Evolutionary conservation across 2,888 invertebrate genomes (phyloP).

Genomic region (Calameuta pallipes): DNA sequence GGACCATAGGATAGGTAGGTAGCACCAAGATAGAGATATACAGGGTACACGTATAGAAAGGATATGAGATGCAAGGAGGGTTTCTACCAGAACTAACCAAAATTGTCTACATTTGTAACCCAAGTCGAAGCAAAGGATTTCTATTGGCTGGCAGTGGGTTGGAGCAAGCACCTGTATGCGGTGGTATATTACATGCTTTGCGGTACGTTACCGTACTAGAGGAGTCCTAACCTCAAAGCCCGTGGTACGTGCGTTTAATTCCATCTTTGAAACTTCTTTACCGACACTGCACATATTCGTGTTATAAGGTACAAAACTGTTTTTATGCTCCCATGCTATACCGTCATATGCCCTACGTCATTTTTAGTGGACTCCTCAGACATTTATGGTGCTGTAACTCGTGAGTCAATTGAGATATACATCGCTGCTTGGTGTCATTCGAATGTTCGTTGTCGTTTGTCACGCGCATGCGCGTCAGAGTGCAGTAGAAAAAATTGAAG

Average conservation of each 20-base stretch:
- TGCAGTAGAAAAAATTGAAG: not conserved
- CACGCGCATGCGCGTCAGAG: not conserved
- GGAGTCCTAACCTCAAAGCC: slow-evolving; percentile 7
- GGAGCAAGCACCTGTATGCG: not conserved
- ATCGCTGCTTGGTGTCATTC: not conserved
- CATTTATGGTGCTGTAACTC: not conserved
- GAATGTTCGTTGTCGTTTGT: not conserved
- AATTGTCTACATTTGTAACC: slow-evolving; percentile 47
- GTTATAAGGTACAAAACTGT: not conserved
- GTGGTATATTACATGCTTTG: slow-evolving; percentile 23
- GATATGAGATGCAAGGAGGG: slow-evolving; percentile 1
- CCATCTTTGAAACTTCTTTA: not conserved
- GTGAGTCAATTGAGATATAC: not conserved
- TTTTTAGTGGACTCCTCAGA: not conserved
- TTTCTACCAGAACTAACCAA: not conserved
- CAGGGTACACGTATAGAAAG: not conserved
- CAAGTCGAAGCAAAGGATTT: slow-evolving; percentile 51
- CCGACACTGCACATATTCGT: not conserved
- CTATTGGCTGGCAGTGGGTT: not conserved
- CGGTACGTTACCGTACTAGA: slow-evolving; percentile 18
- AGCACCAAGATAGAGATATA: slow-evolving; percentile 18
- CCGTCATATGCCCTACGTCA: not conserved
- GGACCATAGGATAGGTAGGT: slow-evolving; percentile 12
- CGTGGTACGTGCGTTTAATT: not conserved
- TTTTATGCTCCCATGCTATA: not conserved